Evolutionary conservation across 2,888 invertebrate genomes (phyloP).

Genomic region (Diadromus collaris): DNA sequence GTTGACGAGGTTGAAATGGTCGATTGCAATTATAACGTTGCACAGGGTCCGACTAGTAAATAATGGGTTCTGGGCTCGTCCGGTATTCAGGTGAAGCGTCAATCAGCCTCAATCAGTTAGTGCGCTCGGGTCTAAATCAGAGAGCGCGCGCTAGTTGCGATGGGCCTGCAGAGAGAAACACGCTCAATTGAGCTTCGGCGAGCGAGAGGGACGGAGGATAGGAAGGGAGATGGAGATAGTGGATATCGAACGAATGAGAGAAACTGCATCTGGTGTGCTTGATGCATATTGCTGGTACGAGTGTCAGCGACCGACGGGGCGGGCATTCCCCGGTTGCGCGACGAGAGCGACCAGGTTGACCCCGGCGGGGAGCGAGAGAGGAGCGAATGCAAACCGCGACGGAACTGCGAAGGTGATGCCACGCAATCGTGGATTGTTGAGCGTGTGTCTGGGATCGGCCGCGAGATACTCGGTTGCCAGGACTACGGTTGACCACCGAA

Average conservation of each 20-base stretch:
- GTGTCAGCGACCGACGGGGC: slow-evolving; percentile 19
- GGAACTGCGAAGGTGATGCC: slow-evolving; percentile 43
- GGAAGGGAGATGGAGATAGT: no score
- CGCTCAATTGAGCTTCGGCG: slow-evolving; percentile 25
- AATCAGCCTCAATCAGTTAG: slow-evolving; percentile 79
- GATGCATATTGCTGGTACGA: slow-evolving; percentile 57
- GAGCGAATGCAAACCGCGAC: not conserved
- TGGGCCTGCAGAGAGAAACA: slow-evolving; percentile 50
- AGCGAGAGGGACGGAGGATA: slow-evolving; percentile 48
- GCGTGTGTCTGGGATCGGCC: slow-evolving; percentile 27
- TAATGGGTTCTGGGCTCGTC: slow-evolving; percentile 77
- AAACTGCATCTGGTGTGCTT: slow-evolving; percentile 51
- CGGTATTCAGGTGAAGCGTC: slow-evolving; percentile 77
- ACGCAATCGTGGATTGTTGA: slow-evolving; percentile 51
- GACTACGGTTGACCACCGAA: slow-evolving; percentile 31
- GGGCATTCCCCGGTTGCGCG: not conserved
- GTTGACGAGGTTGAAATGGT: slow-evolving; percentile 68
- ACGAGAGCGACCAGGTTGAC: not conserved
- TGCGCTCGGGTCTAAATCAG: slow-evolving; percentile 75
- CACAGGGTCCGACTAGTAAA: slow-evolving; percentile 74
- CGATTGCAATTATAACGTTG: slow-evolving; percentile 76
- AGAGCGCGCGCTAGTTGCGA: slow-evolving; percentile 56
- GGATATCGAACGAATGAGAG: slow-evolving; percentile 36
- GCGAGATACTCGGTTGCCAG: slow-evolving; percentile 61
- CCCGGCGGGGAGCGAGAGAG: slow-evolving; percentile 1